Evolutionary conservation across 2,797 vertebrate species (phyloP).

Genomic region (Babyrousa celebensis): DNA sequence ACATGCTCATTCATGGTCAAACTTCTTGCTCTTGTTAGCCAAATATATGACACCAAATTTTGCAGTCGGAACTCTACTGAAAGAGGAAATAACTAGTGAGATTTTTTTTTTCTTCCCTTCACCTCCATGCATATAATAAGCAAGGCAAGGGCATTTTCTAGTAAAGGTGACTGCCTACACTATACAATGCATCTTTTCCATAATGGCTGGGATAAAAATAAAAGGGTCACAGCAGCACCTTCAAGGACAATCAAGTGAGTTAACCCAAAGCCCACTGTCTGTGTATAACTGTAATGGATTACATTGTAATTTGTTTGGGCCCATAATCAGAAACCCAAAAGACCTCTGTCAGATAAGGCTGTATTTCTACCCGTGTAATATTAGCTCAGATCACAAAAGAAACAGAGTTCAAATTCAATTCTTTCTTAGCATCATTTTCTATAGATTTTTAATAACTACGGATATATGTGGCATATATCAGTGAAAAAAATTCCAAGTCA

Average conservation of each 20-base stretch:
- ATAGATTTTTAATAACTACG: neutral
- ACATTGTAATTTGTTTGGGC: conserved; percentile 79
- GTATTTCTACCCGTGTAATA: conserved; percentile 75
- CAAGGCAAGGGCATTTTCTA: conserved; percentile 80
- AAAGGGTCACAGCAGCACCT: conserved; percentile 75
- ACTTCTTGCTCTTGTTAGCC: conserved; percentile 70
- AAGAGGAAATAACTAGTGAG: conserved; percentile 61
- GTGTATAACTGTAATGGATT: conserved; percentile 72
- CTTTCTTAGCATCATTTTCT: conserved; percentile 72
- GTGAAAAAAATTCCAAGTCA: conserved; percentile 70
- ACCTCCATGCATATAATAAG: conserved; percentile 14
- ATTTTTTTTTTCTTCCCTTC: neutral
- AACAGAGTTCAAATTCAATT: conserved; percentile 37
- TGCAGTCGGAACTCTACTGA: conserved; percentile 48
- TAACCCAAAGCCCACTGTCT: conserved; percentile 58
- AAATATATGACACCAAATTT: conserved; percentile 61
- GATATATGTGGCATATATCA: neutral
- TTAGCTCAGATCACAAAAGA: conserved; percentile 76
- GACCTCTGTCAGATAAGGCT: conserved; percentile 15
- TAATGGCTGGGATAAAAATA: conserved; percentile 81
- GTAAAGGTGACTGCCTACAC: conserved; percentile 58
- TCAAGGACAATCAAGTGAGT: conserved; percentile 79
- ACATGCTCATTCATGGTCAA: conserved; percentile 69
- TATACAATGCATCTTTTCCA: conserved; percentile 39
- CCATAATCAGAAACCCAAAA: conserved; percentile 75